phyloP scores from a whole-genome alignment of 2,113 vertebrate genomes.

The Vireo altiloquus region DNA sequence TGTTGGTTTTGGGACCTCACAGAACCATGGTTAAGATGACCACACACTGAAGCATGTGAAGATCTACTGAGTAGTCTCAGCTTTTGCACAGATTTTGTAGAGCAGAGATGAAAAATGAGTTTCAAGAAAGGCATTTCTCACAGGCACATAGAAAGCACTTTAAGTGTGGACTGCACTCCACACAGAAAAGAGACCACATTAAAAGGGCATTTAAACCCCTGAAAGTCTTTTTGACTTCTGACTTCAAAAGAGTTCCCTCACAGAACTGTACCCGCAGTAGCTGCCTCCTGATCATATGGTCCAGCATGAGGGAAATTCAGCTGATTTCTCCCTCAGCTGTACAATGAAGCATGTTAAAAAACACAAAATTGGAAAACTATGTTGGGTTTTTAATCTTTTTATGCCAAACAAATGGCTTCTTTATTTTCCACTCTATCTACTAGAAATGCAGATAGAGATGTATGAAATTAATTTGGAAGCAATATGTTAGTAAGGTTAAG shows the following conservation, averaged over 20 bases:
- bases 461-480: not conserved
- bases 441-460: not conserved
- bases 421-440: not conserved
- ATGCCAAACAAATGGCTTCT: not conserved
- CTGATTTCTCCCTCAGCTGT: constrained; percentile 30
- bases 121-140: not conserved
- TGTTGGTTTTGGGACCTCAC: not conserved
- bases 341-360: not conserved
- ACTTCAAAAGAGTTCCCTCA: constrained; percentile 31
- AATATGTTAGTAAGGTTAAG: not conserved
- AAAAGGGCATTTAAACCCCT: constrained; percentile 28
- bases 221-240: constrained; percentile 19
- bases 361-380: not conserved
- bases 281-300: constrained; percentile 35
- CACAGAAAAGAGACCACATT: constrained; percentile 57
- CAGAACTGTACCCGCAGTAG: not conserved
- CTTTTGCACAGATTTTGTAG: not conserved
- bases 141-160: constrained; percentile 15
- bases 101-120: constrained; percentile 1
- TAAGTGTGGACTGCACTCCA: not conserved
- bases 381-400: not conserved
- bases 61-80: not conserved
- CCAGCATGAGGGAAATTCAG: constrained; percentile 39
- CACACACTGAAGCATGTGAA: constrained; percentile 2
- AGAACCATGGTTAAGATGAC: constrained; percentile 6